A percentile compares a stretch with the other conserved stretches of the same genome.
These are phyloP conservation scores for Peromyscus aztecus DNA, from an alignment of 2,797 vertebrate species.

Conservation along the genomic window DNA sequence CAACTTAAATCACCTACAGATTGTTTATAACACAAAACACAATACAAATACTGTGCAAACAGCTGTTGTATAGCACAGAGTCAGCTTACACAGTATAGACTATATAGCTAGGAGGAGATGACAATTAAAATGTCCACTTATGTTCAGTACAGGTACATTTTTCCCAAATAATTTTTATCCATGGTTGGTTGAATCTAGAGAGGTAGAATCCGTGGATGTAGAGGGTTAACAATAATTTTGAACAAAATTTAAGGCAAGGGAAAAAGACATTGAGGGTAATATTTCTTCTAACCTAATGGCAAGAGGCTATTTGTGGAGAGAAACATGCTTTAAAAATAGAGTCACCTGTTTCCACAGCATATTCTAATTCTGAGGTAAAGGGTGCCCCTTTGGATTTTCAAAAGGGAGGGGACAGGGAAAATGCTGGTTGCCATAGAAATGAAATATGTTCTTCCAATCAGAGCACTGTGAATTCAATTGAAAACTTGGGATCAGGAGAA, in stretches of 20 bases:
- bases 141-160: not conserved
- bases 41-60: not conserved
- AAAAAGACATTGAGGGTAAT: not conserved
- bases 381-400: slow-evolving; percentile 43
- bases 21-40: not conserved
- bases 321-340: slow-evolving; percentile 67
- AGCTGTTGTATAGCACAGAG: not conserved
- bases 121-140: not conserved
- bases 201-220: not conserved
- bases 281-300: slow-evolving; percentile 32
- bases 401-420: slow-evolving; percentile 8
- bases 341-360: slow-evolving; percentile 26
- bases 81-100: not conserved
- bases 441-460: slow-evolving; percentile 43
- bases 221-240: not conserved
- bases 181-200: not conserved
- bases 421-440: slow-evolving; percentile 64
- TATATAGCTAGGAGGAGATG: not conserved
- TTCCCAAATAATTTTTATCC: not conserved
- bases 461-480: slow-evolving; percentile 64
- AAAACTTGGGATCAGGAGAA: slow-evolving; percentile 51
- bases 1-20: not conserved
- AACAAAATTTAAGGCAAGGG: not conserved
- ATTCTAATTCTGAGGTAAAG: slow-evolving; percentile 58
- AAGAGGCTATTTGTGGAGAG: slow-evolving; percentile 32